These are phyloP conservation scores for Alaudala cheleensis DNA, from an alignment of 2,113 vertebrate genomes.

Conservation along the genomic window DNA sequence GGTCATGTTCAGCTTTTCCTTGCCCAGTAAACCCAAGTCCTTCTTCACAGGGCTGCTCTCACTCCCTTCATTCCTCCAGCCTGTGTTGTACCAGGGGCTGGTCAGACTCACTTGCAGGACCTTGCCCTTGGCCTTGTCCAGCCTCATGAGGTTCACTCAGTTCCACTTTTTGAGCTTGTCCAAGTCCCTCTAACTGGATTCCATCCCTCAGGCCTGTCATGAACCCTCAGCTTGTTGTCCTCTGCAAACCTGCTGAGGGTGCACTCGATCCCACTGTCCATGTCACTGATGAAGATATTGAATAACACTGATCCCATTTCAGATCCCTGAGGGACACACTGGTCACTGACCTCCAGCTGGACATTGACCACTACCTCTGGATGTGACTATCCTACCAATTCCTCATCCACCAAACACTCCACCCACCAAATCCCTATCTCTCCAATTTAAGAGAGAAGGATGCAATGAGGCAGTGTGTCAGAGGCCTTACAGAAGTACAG, in stretches of 20 bases:
- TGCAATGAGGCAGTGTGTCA: not conserved
- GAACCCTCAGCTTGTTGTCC: not conserved
- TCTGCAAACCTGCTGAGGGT: not conserved
- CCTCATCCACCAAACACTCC: not conserved
- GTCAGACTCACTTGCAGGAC: not conserved
- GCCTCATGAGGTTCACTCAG: not conserved
- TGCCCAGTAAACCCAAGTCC: not conserved
- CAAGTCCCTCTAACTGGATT: not conserved
- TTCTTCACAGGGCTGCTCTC: not conserved
- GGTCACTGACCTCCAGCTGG: not conserved
- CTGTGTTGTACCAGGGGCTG: not conserved
- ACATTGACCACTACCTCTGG: not conserved
- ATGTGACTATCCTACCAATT: not conserved
- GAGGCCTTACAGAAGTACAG: not conserved
- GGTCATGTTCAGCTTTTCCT: not conserved
- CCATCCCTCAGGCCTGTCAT: not conserved
- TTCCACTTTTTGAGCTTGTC: not conserved
- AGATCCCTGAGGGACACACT: not conserved
- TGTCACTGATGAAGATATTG: not conserved
- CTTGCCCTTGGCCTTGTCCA: not conserved
- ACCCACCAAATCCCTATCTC: not conserved
- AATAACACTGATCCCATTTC: not conserved
- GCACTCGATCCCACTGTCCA: accelerated
- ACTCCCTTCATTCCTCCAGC: not conserved
- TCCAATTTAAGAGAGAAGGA: not conserved